A percentile compares a stretch with the other conserved stretches of the same genome.
Conservation (phyloP, 2,888 invertebrate genomes). For the Zygothrica quintamaculata region DNA sequence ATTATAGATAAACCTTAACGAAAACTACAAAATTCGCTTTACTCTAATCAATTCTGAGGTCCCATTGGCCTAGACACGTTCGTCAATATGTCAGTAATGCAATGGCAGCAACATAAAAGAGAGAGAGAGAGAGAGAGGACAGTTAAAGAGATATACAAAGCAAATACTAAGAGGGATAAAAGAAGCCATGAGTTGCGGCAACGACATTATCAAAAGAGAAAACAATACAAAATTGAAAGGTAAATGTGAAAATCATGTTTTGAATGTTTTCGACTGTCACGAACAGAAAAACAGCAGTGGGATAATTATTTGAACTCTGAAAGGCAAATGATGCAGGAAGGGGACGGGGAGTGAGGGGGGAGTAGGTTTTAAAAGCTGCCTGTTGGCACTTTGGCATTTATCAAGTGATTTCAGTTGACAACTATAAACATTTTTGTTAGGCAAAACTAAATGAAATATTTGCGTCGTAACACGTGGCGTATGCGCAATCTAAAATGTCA, state of each 20-base stretch:
- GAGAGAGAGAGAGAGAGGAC: not conserved
- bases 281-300: conserved; percentile 28
- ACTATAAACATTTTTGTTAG: conserved; percentile 61
- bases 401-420: conserved; percentile 67
- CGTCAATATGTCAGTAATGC: conserved; percentile 56
- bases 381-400: conserved; percentile 74
- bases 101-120: conserved; percentile 16
- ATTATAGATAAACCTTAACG: conserved; percentile 47
- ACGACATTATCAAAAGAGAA: conserved; percentile 34
- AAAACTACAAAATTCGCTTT: conserved; percentile 63
- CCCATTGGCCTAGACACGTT: conserved; percentile 58
- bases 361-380: conserved; percentile 28
- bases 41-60: conserved; percentile 62
- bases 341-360: not conserved
- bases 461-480: conserved; percentile 41
- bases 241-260: conserved; percentile 78
- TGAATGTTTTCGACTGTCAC: conserved; percentile 66
- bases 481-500: conserved; percentile 50
- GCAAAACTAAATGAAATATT: conserved; percentile 68
- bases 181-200: conserved; percentile 2
- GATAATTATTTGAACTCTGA: conserved; percentile 31
- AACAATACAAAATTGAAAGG: conserved; percentile 70
- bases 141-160: too few relatives aligned
- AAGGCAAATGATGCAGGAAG: too few relatives aligned
- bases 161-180: too few relatives aligned